These are phyloP conservation scores for Cepaea hortensis DNA, from an alignment of 2,888 invertebrate genomes.

Conservation along the genomic window DNA sequence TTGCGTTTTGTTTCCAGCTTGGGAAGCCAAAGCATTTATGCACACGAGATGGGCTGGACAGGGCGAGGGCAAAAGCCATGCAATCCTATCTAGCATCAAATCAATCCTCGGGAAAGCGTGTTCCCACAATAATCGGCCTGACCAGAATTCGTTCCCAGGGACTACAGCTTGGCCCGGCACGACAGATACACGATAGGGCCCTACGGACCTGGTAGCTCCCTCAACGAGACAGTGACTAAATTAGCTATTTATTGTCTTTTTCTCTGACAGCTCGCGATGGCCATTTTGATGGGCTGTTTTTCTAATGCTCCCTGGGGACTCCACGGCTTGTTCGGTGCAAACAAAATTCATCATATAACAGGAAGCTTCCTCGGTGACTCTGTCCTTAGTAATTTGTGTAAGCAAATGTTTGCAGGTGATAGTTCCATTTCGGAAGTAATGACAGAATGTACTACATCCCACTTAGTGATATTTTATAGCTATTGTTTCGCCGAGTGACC, in stretches of 20 bases:
- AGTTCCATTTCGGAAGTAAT: constrained; percentile 36
- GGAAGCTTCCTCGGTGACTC: constrained; percentile 12
- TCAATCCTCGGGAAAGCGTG: constrained; percentile 44
- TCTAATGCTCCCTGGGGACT: constrained; percentile 20
- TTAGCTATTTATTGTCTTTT: constrained; percentile 51
- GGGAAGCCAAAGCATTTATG: constrained; percentile 34
- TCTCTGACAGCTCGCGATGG: constrained; percentile 46
- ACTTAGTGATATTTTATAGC: neutral
- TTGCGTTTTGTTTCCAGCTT: constrained; percentile 18
- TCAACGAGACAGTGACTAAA: constrained; percentile 47
- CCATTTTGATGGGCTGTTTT: constrained; percentile 48
- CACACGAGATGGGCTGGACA: constrained; percentile 29
- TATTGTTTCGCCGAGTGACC: neutral
- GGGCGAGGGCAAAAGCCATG: constrained; percentile 41
- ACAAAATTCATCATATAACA: constrained; percentile 21
- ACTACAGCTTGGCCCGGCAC: constrained; percentile 36
- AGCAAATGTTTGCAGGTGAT: constrained; percentile 29
- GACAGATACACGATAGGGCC: constrained; percentile 47
- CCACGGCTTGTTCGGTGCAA: constrained; percentile 1
- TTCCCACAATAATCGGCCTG: constrained; percentile 46
- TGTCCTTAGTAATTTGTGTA: constrained; percentile 14
- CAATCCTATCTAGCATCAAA: constrained; percentile 40
- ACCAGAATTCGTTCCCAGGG: constrained; percentile 34
- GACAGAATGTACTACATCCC: neutral
- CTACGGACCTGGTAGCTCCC: constrained; percentile 32